Evolutionary conservation across 2,113 vertebrate genomes (phyloP).

Genomic region (Glaucidium brasilianum): DNA sequence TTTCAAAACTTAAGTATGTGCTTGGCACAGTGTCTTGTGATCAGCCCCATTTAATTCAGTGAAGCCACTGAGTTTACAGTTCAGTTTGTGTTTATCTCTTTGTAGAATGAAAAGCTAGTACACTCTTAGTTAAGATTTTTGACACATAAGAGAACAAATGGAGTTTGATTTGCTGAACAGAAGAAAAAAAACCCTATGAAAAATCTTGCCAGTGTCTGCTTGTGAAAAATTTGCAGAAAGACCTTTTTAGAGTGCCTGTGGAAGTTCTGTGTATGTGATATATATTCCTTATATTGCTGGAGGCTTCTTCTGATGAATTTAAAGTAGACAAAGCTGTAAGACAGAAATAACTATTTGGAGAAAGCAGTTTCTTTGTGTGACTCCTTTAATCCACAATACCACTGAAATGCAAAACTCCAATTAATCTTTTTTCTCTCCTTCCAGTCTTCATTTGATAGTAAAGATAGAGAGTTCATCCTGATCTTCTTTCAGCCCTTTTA

Average conservation of each 20-base stretch:
- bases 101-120: not conserved
- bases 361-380: not conserved
- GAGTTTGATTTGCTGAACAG: not conserved
- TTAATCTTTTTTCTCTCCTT: not conserved
- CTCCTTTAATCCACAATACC: not conserved
- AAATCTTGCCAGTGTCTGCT: not conserved
- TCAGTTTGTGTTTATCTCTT: not conserved
- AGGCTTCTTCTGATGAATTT: not conserved
- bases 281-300: not conserved
- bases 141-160: not conserved
- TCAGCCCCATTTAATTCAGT: not conserved
- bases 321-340: not conserved
- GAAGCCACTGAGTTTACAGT: not conserved
- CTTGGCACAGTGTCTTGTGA: not conserved
- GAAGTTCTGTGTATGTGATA: not conserved
- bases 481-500: not conserved
- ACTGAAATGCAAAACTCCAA: not conserved
- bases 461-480: not conserved
- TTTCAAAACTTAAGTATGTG: not conserved
- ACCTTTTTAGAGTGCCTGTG: not conserved
- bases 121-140: not conserved
- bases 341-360: not conserved
- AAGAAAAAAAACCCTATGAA: not conserved
- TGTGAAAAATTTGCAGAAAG: not conserved
- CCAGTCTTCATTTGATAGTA: not conserved